These are phyloP conservation scores for Geococcyx californianus DNA, from an alignment of 2,113 vertebrate species.

Conservation along the genomic window DNA sequence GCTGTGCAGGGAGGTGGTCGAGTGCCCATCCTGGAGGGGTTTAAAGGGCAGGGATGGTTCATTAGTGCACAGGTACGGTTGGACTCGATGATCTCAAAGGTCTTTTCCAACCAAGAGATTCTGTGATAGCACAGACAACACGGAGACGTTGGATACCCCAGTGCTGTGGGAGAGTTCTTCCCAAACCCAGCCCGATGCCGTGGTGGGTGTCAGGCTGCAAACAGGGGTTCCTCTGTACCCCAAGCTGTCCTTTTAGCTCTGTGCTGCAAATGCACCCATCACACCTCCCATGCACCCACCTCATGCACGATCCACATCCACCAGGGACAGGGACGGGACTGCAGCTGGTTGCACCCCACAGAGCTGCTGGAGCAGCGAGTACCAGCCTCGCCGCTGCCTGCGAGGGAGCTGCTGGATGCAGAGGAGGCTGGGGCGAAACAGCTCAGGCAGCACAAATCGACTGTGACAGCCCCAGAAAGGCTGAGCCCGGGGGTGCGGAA, in stretches of 20 bases:
- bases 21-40: too few relatives aligned
- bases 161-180: background rate
- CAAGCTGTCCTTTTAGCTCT: background rate
- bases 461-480: conserved; percentile 79
- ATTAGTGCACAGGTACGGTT: too few relatives aligned
- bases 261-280: accelerated
- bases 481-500: conserved; percentile 66
- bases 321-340: background rate
- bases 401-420: background rate
- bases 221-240: background rate
- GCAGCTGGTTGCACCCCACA: accelerated
- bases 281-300: background rate
- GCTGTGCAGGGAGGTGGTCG: too few relatives aligned
- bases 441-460: conserved; percentile 78
- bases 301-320: too few relatives aligned
- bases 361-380: background rate
- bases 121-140: background rate
- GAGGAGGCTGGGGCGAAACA: conserved; percentile 38
- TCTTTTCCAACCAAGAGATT: too few relatives aligned
- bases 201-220: background rate
- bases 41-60: too few relatives aligned
- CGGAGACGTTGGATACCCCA: background rate
- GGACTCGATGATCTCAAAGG: too few relatives aligned
- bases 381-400: background rate
- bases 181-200: background rate